phyloP scores from a whole-genome alignment of 2,797 vertebrate species.

The Kryptolebias ocellatus region DNA sequence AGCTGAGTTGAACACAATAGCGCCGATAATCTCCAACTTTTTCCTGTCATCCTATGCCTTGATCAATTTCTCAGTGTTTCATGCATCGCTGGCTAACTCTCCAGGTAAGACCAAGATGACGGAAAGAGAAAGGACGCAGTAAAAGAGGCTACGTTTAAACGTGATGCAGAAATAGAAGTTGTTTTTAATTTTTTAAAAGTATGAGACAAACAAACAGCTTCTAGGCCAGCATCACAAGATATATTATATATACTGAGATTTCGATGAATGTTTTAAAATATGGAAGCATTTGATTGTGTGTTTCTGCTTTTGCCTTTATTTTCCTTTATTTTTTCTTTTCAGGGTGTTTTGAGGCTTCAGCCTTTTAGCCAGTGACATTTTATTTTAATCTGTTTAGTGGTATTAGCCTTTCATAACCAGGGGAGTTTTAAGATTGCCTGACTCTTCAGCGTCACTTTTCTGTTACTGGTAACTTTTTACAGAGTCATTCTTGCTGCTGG shows the following conservation, averaged over 20 bases:
- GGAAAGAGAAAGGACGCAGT: background rate
- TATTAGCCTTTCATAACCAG: too few species aligned
- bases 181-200: too few species aligned
- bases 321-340: too few species aligned
- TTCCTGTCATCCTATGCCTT: conserved; percentile 98
- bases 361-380: too few species aligned
- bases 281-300: too few species aligned
- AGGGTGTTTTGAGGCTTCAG: too few species aligned
- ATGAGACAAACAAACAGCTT: background rate
- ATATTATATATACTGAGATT: background rate
- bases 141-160: background rate
- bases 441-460: too few species aligned
- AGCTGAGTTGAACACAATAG: conserved; percentile 94
- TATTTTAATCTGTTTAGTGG: too few species aligned
- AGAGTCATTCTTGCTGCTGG: too few species aligned
- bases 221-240: background rate
- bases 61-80: conserved; percentile 99
- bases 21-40: conserved; percentile 99
- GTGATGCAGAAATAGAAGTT: background rate
- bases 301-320: too few species aligned
- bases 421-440: too few species aligned
- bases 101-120: conserved; percentile 85
- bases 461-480: too few species aligned
- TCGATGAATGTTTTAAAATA: background rate
- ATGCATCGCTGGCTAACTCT: conserved; percentile 98